Conservation (phyloP, 2,113 vertebrate genomes). For the Piaya cayana region DNA sequence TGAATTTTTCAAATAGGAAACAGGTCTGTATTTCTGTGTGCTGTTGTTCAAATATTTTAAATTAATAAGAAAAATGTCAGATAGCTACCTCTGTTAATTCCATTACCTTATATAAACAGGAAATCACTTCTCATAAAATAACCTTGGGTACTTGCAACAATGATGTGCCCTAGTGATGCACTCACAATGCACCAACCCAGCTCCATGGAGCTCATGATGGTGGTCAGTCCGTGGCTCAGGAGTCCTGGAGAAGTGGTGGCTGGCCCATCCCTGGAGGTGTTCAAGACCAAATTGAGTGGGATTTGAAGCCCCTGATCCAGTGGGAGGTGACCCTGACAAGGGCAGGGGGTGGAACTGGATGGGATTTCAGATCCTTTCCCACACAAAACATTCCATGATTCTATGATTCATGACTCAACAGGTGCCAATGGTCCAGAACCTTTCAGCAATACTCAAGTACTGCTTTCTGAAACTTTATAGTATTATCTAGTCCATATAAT, state of each 20-base stretch:
- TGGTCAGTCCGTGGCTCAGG: too few species aligned
- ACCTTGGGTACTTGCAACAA: too few species aligned
- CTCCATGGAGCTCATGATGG: too few species aligned
- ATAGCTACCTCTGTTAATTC: background rate
- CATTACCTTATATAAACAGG: background rate
- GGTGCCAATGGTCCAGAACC: fast-evolving
- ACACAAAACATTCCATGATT: too few species aligned
- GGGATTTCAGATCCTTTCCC: too few species aligned
- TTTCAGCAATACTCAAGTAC: fast-evolving
- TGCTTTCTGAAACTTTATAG: background rate
- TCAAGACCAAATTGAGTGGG: too few species aligned
- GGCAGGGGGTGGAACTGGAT: too few species aligned
- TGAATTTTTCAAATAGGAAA: background rate
- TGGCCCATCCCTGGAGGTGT: too few species aligned
- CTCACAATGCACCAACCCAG: fast-evolving
- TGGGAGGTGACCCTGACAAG: too few species aligned
- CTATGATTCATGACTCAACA: background rate
- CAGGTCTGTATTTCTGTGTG: background rate
- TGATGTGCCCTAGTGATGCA: fast-evolving
- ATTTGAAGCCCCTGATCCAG: too few species aligned
- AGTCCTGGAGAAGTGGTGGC: too few species aligned
- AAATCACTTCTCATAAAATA: background rate
- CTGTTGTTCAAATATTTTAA: background rate
- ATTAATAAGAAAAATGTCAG: background rate
- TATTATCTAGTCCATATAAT: background rate